Evolutionary conservation across 1,140 invertebrate species (phyloP), one percentile per base, ranked within the genome.

Genomic region (Scaptodrosophila lebanonensis): DNA sequence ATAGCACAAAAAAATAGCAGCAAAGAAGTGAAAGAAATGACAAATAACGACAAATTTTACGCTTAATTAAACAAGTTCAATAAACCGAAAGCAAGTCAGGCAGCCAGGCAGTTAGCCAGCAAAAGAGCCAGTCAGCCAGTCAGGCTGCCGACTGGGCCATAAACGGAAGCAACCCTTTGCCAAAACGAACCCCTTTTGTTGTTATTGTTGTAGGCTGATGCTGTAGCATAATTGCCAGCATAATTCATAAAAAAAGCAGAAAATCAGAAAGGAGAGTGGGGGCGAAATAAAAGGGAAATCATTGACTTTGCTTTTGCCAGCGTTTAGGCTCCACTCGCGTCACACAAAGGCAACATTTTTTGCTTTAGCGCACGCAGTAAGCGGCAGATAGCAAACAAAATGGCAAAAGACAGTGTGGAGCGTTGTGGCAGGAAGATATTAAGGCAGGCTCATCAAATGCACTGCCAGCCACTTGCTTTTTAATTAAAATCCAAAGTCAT

Each of bases 401-500:
- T 63, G 60, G 60, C 54, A 58, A 58, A n/a, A n/a, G n/a, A n/a
- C 60, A 58, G 45, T 51, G 35, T 63, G 60, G 40, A 38, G 44
- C 58, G n/a, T n/a, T n/a, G n/a, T n/a, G n/a, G n/a, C n/a, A n/a
- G n/a, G n/a, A n/a, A n/a, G n/a, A n/a, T n/a, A n/a, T n/a, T n/a
- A n/a, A n/a, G n/a, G n/a, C n/a, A n/a, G n/a, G 72, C 71, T 84
- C 79, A 83, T 83, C 79, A 83, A 83, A 84, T 84, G 79, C 79
- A 83, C 65, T 83, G 68, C 68, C 73, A 72, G 47, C 64, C 75
- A 83, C 76, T 82, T 83, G 79, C 68, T 70, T 84, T 83, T 83
- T 83, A 83, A 83, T 83, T 83, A 83, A 83, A 83, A 83, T 73
- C 73, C 79, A 84, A 83, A 83, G 79, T 77, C 79, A 83, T 83